These are phyloP conservation scores for Oreochromis aureus DNA, from an alignment of 2,113 vertebrate species.

Conservation along the genomic window DNA sequence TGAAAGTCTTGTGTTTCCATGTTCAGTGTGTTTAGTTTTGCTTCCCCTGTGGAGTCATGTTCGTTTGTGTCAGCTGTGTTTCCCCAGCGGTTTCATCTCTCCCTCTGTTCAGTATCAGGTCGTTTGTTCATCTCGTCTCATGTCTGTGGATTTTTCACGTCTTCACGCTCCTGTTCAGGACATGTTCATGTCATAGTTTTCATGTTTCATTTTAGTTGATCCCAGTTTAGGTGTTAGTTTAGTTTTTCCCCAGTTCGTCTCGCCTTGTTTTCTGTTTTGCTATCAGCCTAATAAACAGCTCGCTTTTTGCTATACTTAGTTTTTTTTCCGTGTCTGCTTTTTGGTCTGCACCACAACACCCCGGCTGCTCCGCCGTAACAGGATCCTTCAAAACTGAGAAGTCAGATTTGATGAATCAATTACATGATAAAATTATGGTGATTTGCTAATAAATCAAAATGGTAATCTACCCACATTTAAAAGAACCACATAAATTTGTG, in stretches of 20 bases:
- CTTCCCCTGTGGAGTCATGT: rapidly evolving
- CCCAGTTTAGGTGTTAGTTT: background rate
- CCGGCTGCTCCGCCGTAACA: background rate
- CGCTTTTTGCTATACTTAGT: background rate
- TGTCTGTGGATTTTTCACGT: background rate
- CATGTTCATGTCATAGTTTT: background rate
- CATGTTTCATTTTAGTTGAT: background rate
- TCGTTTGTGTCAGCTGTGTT: background rate
- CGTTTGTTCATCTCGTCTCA: background rate
- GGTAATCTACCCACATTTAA: background rate
- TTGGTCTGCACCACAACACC: background rate
- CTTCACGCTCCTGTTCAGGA: background rate
- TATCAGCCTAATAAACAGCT: background rate
- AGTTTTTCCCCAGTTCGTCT: rapidly evolving
- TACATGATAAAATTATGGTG: background rate
- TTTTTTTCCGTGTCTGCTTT: background rate
- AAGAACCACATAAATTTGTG: rapidly evolving
- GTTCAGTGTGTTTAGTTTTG: background rate
- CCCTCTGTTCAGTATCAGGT: background rate
- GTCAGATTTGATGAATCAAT: background rate
- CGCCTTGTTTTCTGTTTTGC: background rate
- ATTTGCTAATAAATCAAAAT: background rate
- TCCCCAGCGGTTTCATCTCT: background rate
- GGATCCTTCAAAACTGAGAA: background rate
- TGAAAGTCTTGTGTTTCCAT: background rate